Percentiles rank a stretch among this genome's conserved stretches.
These are phyloP conservation scores for Tapirus indicus DNA, from an alignment of 2,797 vertebrate genomes.

Conservation along the genomic window DNA sequence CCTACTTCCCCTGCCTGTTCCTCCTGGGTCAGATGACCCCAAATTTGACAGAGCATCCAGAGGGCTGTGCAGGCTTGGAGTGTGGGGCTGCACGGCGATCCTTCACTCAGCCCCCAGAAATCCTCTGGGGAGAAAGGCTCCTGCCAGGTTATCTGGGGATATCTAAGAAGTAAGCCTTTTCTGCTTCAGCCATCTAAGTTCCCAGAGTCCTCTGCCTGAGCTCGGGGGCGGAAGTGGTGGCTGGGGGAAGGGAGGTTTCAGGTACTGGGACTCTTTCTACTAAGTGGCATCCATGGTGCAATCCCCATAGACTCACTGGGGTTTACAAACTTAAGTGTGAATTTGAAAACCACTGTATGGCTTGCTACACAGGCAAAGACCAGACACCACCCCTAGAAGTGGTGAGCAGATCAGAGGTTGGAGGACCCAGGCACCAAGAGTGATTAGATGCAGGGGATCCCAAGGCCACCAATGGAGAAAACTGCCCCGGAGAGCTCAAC, in stretches of 20 bases:
- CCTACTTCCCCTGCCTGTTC: neutral
- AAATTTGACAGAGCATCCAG: neutral
- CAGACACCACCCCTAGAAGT: neutral
- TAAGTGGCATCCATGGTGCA: conserved; percentile 58
- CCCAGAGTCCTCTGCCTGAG: conserved; percentile 71
- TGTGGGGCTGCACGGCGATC: neutral
- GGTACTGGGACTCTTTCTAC: conserved; percentile 58
- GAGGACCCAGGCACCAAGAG: neutral
- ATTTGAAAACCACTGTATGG: neutral
- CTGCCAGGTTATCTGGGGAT: neutral
- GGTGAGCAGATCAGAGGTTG: neutral
- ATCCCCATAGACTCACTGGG: neutral
- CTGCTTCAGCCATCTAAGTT: conserved; percentile 58
- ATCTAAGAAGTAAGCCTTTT: neutral
- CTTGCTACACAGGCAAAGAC: neutral
- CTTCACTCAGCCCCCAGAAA: neutral
- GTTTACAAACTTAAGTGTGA: conserved; percentile 53
- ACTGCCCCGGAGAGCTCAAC: neutral
- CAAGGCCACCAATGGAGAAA: neutral
- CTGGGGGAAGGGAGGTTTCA: conserved; percentile 77
- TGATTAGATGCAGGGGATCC: no score
- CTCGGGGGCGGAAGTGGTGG: conserved; percentile 76
- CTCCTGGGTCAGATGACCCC: conserved; percentile 37
- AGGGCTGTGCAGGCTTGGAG: neutral
- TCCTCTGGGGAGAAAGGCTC: neutral